Evolutionary conservation across 2,888 invertebrate species (phyloP).

Genomic region (Chloroclystis v-ata): DNA sequence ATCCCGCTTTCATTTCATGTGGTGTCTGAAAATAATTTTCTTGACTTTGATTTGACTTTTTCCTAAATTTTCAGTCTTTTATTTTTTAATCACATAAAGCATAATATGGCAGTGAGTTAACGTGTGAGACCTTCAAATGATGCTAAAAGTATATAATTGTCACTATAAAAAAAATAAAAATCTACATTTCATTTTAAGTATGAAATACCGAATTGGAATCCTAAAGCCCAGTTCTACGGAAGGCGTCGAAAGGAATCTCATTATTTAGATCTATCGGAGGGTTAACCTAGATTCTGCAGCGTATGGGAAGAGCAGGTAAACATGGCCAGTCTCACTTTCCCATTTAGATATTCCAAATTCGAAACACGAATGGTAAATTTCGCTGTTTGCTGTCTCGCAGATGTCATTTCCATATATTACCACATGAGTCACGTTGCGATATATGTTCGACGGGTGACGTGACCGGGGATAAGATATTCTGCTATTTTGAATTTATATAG

Average conservation of each 20-base stretch:
- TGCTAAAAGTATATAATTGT: too few species aligned
- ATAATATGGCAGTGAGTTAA: too few species aligned
- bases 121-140: too few species aligned
- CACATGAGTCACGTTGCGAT: constrained; percentile 5
- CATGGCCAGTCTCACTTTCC: not conserved
- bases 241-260: constrained; percentile 11
- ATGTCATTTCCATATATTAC: constrained; percentile 12
- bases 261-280: constrained; percentile 12
- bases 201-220: constrained; percentile 16
- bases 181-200: constrained; percentile 13
- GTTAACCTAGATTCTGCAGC: constrained; percentile 2
- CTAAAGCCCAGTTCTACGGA: constrained; percentile 8
- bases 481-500: too few species aligned
- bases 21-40: too few species aligned
- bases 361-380: constrained; percentile 9
- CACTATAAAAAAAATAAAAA: constrained; percentile 1
- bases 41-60: too few species aligned
- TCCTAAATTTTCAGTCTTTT: too few species aligned
- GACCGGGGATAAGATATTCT: not conserved
- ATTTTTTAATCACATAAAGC: too few species aligned
- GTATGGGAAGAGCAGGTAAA: not conserved
- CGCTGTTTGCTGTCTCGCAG: constrained; percentile 7
- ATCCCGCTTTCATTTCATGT: too few species aligned
- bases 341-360: constrained; percentile 1
- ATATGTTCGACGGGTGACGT: not conserved